These are phyloP conservation scores for Cantharis rufa DNA, from an alignment of 2,888 invertebrate genomes.

Conservation along the genomic window DNA sequence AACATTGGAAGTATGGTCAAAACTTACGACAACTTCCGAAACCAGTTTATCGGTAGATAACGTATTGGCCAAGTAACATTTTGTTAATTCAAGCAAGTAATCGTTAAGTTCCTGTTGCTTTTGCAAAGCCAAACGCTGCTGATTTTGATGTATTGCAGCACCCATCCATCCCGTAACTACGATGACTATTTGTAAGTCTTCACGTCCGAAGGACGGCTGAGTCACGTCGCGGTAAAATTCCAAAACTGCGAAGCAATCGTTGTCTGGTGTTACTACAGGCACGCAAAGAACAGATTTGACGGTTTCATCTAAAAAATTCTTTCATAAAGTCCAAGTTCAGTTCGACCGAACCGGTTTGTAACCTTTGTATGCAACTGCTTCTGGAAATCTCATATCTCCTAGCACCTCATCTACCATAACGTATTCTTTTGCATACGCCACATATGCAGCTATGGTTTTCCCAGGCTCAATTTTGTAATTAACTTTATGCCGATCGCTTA, in stretches of 20 bases:
- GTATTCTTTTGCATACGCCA: conserved; percentile 61
- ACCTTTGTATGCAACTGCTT: conserved; percentile 61
- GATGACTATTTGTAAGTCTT: conserved; percentile 49
- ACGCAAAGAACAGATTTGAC: conserved; percentile 63
- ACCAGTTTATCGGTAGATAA: conserved; percentile 25
- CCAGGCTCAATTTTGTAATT: conserved; percentile 63
- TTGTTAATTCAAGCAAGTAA: conserved; percentile 50
- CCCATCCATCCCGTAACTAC: conserved; percentile 55
- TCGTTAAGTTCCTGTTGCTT: conserved; percentile 53
- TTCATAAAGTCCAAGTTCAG: neutral
- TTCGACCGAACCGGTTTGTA: neutral
- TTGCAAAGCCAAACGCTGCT: conserved; percentile 48
- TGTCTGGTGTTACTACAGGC: conserved; percentile 63
- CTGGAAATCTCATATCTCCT: conserved; percentile 62
- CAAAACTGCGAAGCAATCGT: conserved; percentile 63
- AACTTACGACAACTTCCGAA: conserved; percentile 5
- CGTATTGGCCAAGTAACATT: conserved; percentile 56
- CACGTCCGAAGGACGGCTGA: conserved; percentile 43
- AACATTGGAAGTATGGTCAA: neutral
- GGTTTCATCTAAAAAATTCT: conserved; percentile 47
- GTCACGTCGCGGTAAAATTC: conserved; percentile 60
- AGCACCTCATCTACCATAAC: conserved; percentile 61
- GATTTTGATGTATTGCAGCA: conserved; percentile 54
- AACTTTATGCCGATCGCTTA: conserved; percentile 59
- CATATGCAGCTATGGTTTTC: conserved; percentile 62